Evolutionary conservation across 1,140 invertebrate genomes (phyloP).

Genomic region (Idris sp.): DNA sequence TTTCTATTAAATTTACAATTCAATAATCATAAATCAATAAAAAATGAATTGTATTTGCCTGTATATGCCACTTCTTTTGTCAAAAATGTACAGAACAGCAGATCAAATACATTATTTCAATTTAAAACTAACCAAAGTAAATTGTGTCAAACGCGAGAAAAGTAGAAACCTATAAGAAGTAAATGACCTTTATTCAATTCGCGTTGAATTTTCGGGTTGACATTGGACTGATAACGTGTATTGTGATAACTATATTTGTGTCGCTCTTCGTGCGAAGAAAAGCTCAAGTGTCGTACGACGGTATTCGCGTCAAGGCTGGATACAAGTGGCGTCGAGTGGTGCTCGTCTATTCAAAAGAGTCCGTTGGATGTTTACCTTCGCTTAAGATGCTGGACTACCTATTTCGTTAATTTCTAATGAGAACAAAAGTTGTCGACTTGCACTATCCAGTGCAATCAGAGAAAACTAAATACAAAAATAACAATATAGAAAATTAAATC

Average conservation of each 20-base stretch:
- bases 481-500: no score
- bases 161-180: slow-evolving; percentile 23
- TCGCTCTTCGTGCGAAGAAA: slow-evolving; percentile 50
- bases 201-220: slow-evolving; percentile 39
- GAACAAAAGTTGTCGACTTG: slow-evolving; percentile 6
- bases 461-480: no score
- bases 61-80: no score
- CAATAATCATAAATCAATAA: no score
- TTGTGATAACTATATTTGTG: slow-evolving; percentile 63
- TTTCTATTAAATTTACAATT: no score
- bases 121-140: no score
- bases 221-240: slow-evolving; percentile 60
- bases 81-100: no score
- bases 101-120: no score
- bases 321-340: slow-evolving; percentile 52
- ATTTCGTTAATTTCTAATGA: slow-evolving; percentile 48
- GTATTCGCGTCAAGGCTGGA: slow-evolving; percentile 59
- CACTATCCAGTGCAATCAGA: no score
- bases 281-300: slow-evolving; percentile 53
- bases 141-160: slow-evolving; percentile 22
- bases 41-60: no score
- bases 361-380: slow-evolving; percentile 55
- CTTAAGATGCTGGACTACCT: slow-evolving; percentile 48
- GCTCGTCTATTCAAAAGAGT: slow-evolving; percentile 54
- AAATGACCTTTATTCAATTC: slow-evolving; percentile 47